Percentiles rank a stretch among this genome's conserved stretches.
phyloP scores from a whole-genome alignment of 2,888 invertebrate genomes.

The Platynereis dumerilii region DNA sequence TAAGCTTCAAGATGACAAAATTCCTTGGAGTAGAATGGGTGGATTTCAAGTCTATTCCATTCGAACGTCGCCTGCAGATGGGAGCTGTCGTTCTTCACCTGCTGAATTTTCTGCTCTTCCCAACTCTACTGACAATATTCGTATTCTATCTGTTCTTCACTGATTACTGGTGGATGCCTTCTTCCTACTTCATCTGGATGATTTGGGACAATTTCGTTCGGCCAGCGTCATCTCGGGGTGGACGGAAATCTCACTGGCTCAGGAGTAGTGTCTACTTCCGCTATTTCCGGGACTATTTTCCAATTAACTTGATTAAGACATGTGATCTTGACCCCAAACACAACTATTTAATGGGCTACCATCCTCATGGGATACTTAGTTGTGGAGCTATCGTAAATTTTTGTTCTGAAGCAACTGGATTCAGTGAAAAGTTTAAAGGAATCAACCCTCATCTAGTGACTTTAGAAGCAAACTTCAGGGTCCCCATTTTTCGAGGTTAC shows the following conservation, averaged over 20 bases:
- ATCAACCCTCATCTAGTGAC: conserved; percentile 69
- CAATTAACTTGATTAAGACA: conserved; percentile 81
- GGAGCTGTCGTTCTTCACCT: conserved; percentile 77
- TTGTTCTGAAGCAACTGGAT: conserved; percentile 70
- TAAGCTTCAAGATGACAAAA: not conserved
- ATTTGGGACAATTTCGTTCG: conserved; percentile 67
- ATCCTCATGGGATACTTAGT: conserved; percentile 89
- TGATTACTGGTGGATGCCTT: conserved; percentile 57
- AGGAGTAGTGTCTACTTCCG: conserved; percentile 75
- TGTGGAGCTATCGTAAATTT: conserved; percentile 82
- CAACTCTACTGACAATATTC: conserved; percentile 60
- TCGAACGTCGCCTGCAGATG: conserved; percentile 75
- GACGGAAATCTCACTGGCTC: conserved; percentile 68
- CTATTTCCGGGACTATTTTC: conserved; percentile 79
- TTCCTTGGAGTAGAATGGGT: conserved; percentile 16
- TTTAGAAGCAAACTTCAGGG: conserved; percentile 75
- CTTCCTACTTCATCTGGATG: conserved; percentile 48
- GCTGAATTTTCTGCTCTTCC: conserved; percentile 68
- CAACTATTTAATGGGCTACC: conserved; percentile 83
- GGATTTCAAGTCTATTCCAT: conserved; percentile 6
- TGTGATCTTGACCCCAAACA: conserved; percentile 78
- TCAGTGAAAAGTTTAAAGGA: conserved; percentile 65
- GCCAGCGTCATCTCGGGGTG: conserved; percentile 68
- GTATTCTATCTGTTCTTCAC: conserved; percentile 68
- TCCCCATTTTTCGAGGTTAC: conserved; percentile 77